phyloP scores from a whole-genome alignment of 1,140 invertebrate species.

The Formica selysi region DNA sequence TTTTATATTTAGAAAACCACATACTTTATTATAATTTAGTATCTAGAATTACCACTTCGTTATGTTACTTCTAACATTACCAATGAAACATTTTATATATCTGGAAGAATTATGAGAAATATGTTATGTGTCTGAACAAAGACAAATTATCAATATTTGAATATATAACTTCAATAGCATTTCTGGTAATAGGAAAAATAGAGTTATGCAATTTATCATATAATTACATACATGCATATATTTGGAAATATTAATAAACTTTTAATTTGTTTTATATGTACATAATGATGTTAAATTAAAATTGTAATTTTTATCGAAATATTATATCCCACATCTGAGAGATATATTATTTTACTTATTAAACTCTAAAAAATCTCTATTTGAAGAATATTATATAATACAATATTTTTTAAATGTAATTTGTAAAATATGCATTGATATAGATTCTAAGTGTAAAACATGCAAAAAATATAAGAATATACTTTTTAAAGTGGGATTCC shows the following conservation, averaged over 20 bases:
- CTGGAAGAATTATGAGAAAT: neutral
- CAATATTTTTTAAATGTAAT: neutral
- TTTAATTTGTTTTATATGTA: conserved; percentile 3
- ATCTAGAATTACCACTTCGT: neutral
- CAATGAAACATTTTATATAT: neutral
- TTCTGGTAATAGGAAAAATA: conserved; percentile 9
- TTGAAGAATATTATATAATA: neutral
- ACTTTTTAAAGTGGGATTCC: neutral
- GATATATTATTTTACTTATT: neutral
- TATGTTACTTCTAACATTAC: neutral
- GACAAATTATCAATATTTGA: neutral
- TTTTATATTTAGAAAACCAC: conserved; percentile 46
- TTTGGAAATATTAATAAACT: conserved; percentile 23
- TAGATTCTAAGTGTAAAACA: neutral
- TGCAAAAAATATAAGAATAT: neutral
- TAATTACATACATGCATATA: conserved; percentile 8
- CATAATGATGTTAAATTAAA: neutral
- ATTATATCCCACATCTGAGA: neutral
- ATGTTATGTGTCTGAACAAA: neutral
- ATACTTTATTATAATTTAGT: neutral
- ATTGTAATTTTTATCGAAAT: conserved; percentile 2
- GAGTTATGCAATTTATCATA: neutral
- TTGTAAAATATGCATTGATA: neutral
- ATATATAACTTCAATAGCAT: conserved; percentile 17
- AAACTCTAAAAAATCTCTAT: conserved; percentile 10